These are phyloP conservation scores for Ceratosolen solmsi DNA, from an alignment of 1,140 invertebrate genomes.

Conservation along the genomic window DNA sequence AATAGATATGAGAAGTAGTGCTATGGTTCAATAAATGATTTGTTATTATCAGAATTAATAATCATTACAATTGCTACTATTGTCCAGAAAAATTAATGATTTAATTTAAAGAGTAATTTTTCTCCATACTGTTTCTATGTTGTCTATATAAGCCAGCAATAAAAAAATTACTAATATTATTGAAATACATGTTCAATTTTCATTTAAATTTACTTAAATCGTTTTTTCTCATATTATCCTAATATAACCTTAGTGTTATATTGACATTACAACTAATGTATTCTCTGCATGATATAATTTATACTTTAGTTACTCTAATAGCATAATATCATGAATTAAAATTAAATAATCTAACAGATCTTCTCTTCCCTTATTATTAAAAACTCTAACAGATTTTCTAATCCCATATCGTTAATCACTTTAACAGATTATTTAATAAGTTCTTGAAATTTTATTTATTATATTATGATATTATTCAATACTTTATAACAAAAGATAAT, in stretches of 20 bases:
- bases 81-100: no score
- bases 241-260: not conserved
- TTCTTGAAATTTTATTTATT: no score
- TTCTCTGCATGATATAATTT: not conserved
- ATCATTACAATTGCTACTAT: no score
- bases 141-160: not conserved
- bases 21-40: not conserved
- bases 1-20: not conserved
- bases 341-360: slow-evolving; percentile 12
- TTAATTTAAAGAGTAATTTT: no score
- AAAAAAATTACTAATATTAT: not conserved
- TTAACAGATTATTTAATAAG: not conserved
- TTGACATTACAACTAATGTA: slow-evolving; percentile 13
- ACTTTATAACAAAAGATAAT: no score
- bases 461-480: no score
- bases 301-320: slow-evolving; percentile 16
- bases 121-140: no score
- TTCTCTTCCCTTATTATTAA: slow-evolving; percentile 5
- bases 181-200: slow-evolving; percentile 4
- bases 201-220: slow-evolving; percentile 20
- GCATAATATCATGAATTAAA: not conserved
- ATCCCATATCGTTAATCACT: not conserved
- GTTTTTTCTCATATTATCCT: not conserved
- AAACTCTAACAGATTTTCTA: not conserved
- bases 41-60: not conserved